These are phyloP conservation scores for Caracal caracal DNA, from an alignment of 2,113 vertebrate species.

Conservation along the genomic window DNA sequence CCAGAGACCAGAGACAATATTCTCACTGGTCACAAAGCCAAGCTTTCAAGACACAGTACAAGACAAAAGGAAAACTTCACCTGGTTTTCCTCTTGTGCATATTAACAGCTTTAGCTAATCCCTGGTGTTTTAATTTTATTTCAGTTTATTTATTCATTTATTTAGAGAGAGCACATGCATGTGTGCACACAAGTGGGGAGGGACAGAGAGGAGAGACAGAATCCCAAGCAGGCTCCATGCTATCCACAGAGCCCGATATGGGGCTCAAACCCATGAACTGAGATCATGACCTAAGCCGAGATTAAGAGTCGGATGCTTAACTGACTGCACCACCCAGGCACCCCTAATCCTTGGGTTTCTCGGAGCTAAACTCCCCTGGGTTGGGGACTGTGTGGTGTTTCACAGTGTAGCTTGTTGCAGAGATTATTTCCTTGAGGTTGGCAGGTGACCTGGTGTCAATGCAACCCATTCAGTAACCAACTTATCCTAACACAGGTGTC, in stretches of 20 bases:
- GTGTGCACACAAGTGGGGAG: no score
- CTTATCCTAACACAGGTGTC: background rate
- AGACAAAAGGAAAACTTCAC: background rate
- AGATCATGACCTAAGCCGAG: no score
- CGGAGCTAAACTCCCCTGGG: background rate
- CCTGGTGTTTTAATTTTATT: background rate
- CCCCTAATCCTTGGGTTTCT: background rate
- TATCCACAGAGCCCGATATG: no score
- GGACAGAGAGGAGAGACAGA: no score
- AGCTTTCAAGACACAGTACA: background rate
- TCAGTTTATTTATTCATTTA: no score
- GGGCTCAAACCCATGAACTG: no score
- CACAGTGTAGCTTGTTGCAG: background rate
- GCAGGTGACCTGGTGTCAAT: background rate
- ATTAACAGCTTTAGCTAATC: background rate
- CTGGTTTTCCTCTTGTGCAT: background rate
- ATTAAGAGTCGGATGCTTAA: no score
- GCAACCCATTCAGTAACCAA: background rate
- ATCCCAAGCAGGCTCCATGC: no score
- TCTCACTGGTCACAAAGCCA: background rate
- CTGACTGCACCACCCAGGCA: no score
- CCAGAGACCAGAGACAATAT: background rate
- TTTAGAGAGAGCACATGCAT: no score
- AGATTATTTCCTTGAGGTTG: background rate
- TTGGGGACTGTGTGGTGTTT: background rate